Base-by-base conservation (phyloP, 2,797 vertebrate genomes). In the Nannoperca australis region DNA sequence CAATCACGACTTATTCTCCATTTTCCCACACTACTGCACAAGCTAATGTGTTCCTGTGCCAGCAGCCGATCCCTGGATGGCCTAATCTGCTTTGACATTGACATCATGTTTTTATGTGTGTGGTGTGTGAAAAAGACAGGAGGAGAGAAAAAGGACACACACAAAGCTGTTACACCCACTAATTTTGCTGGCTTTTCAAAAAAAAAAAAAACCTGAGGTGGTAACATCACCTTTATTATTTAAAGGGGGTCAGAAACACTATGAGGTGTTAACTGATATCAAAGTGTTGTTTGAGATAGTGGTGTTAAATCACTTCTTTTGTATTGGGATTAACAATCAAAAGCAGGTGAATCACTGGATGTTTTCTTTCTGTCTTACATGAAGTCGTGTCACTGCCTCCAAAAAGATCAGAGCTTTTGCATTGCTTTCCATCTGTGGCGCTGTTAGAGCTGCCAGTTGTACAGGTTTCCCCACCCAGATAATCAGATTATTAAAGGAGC, bases 1-100 rank as follows among this genome's bases (percentile, higher is more conserved):
- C 83, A 86, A 88, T 90, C 70, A 72, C 24, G 17, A 85, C 72
- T 73, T 78, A 72, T 85, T 88, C 79, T 82, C 74, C 66, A 66
- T 84, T 90, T 85, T 85, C 70, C 85, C 82, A 84, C 65, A 81
- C 74, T 78, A 50, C 69, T 61, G 85, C 61, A 59, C 27, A 8
- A 44, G 79, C 62, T 66, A 69, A 70, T 9, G 30, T 63, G 76
- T 40, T 79, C 81, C 80, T 68, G 72, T 76, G 81, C 79, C 79
- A 85, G 79, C 73, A 83, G 70, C 55, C 5, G 27, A 59, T 84
- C 53, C 45, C 27, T 65, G 65, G 61, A 71, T 58, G 73, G 54
- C 66, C 58, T 70, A 64, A 87, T 84, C 70, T 82, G 61, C 69
- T 86, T 56, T 63, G 20, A 86, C 75, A 73, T 45, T 36, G 22